These are phyloP conservation scores for Volucella bombylans DNA, from an alignment of 2,888 invertebrate species.

Conservation along the genomic window DNA sequence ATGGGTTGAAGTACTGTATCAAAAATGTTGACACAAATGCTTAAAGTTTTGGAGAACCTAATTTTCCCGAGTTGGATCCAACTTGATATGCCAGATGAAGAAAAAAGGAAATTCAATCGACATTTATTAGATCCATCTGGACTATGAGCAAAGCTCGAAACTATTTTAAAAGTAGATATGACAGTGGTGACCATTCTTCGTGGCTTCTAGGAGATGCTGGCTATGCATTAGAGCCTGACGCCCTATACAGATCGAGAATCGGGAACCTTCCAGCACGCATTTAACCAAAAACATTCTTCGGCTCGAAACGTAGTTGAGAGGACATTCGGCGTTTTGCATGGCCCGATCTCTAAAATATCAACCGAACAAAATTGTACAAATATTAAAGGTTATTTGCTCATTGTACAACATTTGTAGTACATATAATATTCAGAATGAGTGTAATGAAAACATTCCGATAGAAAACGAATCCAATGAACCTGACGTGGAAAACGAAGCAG, in stretches of 20 bases:
- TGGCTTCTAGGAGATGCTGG: constrained; percentile 4
- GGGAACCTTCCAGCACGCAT: constrained; percentile 3
- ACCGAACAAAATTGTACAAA: background rate
- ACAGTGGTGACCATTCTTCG: background rate
- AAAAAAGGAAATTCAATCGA: no score
- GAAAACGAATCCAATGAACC: background rate
- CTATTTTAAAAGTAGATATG: background rate
- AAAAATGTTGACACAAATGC: no score
- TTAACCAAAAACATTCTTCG: constrained; percentile 8
- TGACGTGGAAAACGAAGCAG: background rate
- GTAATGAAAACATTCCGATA: background rate
- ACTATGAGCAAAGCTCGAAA: background rate
- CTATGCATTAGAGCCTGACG: constrained; percentile 8
- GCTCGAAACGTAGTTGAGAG: background rate
- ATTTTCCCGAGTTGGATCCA: no score
- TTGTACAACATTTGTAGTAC: background rate
- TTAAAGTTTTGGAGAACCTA: no score
- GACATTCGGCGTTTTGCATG: background rate
- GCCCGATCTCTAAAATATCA: background rate
- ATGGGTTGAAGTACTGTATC: no score
- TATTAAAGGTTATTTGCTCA: background rate
- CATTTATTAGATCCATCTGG: background rate
- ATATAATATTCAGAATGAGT: no score
- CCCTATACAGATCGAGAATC: constrained; percentile 8
- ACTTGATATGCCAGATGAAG: no score